Conservation (phyloP, 2,797 vertebrate species). For the Siniperca scherzeri region DNA sequence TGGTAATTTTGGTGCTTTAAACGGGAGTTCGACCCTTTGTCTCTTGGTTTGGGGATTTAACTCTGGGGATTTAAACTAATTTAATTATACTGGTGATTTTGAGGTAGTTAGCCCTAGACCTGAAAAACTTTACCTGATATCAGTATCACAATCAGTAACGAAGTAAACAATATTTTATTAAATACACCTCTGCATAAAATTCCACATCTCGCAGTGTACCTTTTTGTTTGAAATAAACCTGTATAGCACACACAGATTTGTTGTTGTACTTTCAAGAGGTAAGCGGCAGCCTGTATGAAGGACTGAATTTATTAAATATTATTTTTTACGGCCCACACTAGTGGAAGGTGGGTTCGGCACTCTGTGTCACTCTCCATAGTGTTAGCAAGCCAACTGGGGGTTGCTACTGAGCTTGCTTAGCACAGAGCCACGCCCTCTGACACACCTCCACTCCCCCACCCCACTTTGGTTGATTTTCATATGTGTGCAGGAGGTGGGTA, state of each 20-base stretch:
- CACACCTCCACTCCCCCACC: neutral
- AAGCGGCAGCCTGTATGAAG: neutral
- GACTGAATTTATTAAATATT: neutral
- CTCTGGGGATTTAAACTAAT: no score
- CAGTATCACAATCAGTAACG: neutral
- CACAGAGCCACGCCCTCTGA: neutral
- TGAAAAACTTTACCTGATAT: neutral
- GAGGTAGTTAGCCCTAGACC: neutral
- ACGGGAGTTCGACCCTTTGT: neutral
- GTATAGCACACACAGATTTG: neutral
- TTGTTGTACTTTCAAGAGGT: neutral
- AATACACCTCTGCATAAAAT: no score
- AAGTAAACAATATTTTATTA: neutral
- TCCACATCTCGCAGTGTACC: no score
- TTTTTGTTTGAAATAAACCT: neutral
- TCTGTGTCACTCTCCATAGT: neutral
- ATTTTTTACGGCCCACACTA: neutral
- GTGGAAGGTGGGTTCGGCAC: neutral
- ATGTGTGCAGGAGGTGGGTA: neutral
- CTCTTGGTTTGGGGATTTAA: neutral
- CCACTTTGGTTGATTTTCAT: neutral
- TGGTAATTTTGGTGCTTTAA: neutral
- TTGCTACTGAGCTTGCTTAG: neutral
- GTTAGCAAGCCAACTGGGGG: neutral
- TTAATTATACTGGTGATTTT: neutral